Evolutionary conservation across 2,888 invertebrate genomes (phyloP).

Genomic region (Strigamia transsilvanica): DNA sequence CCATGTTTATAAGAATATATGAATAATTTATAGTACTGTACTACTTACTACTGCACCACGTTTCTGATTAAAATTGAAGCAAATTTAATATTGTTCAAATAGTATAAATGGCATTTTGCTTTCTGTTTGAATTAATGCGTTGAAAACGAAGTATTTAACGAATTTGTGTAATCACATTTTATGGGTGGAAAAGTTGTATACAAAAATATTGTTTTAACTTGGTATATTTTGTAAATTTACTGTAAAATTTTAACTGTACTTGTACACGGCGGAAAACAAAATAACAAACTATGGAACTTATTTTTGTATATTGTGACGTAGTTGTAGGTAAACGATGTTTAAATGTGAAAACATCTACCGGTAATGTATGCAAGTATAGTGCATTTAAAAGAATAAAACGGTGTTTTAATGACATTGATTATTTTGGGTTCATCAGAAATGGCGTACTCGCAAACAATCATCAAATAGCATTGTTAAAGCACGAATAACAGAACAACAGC

Average conservation of each 20-base stretch:
- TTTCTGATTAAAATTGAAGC: neutral
- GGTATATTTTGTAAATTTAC: neutral
- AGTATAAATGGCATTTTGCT: too few relatives aligned
- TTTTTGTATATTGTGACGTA: neutral
- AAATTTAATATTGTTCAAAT: neutral
- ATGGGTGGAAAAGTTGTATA: neutral
- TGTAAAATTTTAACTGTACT: neutral
- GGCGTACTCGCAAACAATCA: too few relatives aligned
- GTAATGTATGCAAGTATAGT: neutral
- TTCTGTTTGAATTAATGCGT: too few relatives aligned
- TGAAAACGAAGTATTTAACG: neutral
- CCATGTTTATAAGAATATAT: neutral
- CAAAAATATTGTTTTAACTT: too few relatives aligned
- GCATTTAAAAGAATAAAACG: neutral
- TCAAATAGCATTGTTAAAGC: neutral
- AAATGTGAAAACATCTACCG: neutral
- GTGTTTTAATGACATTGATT: neutral
- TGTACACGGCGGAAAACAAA: neutral
- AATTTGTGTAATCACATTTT: neutral
- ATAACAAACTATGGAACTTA: neutral
- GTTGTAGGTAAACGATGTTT: neutral
- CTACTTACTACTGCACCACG: neutral
- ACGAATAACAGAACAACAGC: conserved; percentile 1
- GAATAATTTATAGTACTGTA: neutral
- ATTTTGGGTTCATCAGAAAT: too few relatives aligned